Conservation (phyloP, 2,797 vertebrate genomes). For the Macrochelys suwanniensis region DNA sequence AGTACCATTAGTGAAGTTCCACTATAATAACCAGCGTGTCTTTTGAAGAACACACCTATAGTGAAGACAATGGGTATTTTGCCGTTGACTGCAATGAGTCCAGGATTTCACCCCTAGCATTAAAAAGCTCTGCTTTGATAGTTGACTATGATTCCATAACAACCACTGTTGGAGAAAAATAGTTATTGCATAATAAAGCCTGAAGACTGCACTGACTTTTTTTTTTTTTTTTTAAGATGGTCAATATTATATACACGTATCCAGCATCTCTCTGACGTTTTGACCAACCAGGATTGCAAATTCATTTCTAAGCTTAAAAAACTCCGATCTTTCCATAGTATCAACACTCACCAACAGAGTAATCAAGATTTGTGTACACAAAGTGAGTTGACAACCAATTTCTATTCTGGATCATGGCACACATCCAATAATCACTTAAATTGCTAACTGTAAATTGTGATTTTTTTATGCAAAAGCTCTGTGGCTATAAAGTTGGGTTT, state of each 20-base stretch:
- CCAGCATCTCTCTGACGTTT: neutral
- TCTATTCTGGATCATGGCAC: neutral
- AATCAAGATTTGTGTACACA: neutral
- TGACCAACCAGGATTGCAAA: neutral
- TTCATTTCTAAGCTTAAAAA: neutral
- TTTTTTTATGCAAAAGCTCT: neutral
- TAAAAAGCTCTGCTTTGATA: neutral
- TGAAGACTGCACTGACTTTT: no score
- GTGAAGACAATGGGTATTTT: neutral
- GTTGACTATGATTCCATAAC: neutral
- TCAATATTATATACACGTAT: no score
- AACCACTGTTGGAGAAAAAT: neutral
- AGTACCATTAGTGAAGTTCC: neutral
- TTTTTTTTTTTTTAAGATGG: no score
- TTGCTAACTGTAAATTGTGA: neutral
- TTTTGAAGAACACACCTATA: neutral
- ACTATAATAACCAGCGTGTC: neutral
- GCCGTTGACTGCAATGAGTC: neutral
- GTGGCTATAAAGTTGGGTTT: neutral
- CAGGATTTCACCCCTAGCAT: neutral
- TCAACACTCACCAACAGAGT: fast-evolving
- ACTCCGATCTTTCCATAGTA: fast-evolving
- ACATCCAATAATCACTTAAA: neutral
- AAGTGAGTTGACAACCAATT: neutral
- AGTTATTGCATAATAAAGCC: neutral